Percentiles rank a stretch among this genome's conserved stretches.
Conservation (phyloP, 2,797 vertebrate genomes). For the Diglossa cyanea region DNA sequence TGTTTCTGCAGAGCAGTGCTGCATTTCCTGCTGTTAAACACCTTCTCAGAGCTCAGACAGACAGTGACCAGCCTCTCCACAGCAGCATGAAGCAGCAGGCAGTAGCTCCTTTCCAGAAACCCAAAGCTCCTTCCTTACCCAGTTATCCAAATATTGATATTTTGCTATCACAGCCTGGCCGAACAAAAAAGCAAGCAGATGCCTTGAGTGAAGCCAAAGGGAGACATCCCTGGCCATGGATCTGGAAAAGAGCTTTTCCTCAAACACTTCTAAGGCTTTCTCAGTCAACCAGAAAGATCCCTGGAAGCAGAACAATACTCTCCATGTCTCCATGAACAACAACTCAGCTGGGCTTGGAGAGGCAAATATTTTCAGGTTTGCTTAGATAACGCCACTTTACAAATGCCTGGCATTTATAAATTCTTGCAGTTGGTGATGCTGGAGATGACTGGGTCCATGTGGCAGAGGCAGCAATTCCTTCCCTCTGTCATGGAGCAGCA, state of each 20-base stretch:
- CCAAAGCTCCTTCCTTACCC: background rate
- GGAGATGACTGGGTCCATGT: accelerated
- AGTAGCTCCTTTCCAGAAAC: background rate
- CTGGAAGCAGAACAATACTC: background rate
- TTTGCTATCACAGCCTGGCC: background rate
- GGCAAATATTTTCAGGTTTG: background rate
- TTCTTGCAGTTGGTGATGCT: background rate
- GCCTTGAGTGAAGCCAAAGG: background rate
- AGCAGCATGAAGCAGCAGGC: background rate
- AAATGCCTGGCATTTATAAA: background rate
- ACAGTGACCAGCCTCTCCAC: background rate
- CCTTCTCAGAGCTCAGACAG: background rate
- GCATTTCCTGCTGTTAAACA: background rate
- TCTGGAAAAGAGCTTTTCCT: background rate
- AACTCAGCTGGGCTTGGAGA: background rate
- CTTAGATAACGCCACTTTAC: background rate
- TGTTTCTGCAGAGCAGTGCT: background rate
- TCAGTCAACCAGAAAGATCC: background rate
- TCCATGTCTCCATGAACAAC: background rate
- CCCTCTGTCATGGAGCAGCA: background rate
- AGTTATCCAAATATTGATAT: background rate
- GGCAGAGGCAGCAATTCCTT: background rate
- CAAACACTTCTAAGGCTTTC: background rate
- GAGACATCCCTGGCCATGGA: background rate
- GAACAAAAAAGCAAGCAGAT: background rate